Evolutionary conservation across 2,113 vertebrate genomes (phyloP).

Genomic region (Caretta caretta): DNA sequence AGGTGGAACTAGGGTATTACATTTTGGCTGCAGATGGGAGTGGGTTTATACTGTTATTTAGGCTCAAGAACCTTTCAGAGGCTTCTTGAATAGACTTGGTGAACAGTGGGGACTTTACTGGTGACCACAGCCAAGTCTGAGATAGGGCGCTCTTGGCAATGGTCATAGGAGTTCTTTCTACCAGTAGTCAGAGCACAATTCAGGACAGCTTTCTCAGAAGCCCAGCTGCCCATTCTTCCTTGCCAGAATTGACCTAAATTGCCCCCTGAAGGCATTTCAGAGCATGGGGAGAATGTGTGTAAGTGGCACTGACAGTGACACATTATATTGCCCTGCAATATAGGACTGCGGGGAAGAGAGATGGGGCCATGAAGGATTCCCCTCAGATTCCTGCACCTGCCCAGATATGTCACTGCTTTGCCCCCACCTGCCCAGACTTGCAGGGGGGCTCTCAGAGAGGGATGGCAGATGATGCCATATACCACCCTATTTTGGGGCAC

Average conservation of each 20-base stretch:
- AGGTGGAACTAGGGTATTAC: background rate
- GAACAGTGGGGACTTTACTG: too few species aligned
- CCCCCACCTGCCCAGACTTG: too few species aligned
- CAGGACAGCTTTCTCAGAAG: background rate
- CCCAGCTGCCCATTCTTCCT: background rate
- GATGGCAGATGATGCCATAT: too few species aligned
- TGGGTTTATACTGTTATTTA: background rate
- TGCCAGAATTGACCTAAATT: background rate
- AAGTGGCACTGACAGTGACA: too few species aligned
- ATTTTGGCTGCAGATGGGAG: background rate
- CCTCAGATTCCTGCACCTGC: too few species aligned
- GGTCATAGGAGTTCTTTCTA: background rate
- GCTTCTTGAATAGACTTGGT: background rate
- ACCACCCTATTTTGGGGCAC: too few species aligned
- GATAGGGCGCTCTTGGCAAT: background rate
- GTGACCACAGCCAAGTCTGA: background rate
- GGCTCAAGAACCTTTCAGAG: too few species aligned
- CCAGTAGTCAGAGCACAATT: too few species aligned
- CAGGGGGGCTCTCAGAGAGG: too few species aligned
- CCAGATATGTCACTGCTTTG: too few species aligned
- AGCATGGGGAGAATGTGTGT: background rate
- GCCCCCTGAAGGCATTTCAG: background rate
- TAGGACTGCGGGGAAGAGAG: background rate
- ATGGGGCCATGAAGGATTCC: too few species aligned
- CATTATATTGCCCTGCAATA: too few species aligned